phyloP scores from a whole-genome alignment of 2,888 invertebrate genomes.

The Trachelus tabidus region DNA sequence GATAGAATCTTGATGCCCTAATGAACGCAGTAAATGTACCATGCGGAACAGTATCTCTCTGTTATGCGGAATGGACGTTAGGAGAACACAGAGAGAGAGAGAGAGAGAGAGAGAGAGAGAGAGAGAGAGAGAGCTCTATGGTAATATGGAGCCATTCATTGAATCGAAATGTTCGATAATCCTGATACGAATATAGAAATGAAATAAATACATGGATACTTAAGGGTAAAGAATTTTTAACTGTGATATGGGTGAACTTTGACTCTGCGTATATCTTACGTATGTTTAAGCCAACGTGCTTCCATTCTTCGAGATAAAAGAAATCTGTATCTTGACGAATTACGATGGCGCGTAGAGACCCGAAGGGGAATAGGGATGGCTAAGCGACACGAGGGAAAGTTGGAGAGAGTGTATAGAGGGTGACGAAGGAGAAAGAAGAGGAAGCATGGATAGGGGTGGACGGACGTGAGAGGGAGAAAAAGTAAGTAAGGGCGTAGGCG shows the following conservation, averaged over 20 bases:
- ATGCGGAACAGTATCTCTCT: slow-evolving; percentile 23
- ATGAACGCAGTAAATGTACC: slow-evolving; percentile 39
- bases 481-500: slow-evolving; percentile 16
- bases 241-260: no score
- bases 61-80: slow-evolving; percentile 3
- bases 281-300: not conserved
- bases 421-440: not conserved
- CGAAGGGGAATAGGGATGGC: not conserved
- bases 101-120: not conserved
- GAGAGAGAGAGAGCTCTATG: slow-evolving; percentile 7
- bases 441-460: slow-evolving; percentile 14
- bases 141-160: not conserved
- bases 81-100: not conserved
- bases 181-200: not conserved
- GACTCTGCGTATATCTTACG: no score
- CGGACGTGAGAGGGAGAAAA: slow-evolving; percentile 24
- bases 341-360: not conserved
- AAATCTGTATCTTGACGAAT: not conserved
- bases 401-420: not conserved
- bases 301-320: not conserved
- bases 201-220: not conserved
- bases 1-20: slow-evolving; percentile 44
- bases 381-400: not conserved
- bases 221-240: not conserved
- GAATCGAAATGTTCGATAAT: not conserved